These are phyloP conservation scores for Mongoloraphidia duomilia DNA, from an alignment of 2,888 invertebrate genomes.

Conservation along the genomic window DNA sequence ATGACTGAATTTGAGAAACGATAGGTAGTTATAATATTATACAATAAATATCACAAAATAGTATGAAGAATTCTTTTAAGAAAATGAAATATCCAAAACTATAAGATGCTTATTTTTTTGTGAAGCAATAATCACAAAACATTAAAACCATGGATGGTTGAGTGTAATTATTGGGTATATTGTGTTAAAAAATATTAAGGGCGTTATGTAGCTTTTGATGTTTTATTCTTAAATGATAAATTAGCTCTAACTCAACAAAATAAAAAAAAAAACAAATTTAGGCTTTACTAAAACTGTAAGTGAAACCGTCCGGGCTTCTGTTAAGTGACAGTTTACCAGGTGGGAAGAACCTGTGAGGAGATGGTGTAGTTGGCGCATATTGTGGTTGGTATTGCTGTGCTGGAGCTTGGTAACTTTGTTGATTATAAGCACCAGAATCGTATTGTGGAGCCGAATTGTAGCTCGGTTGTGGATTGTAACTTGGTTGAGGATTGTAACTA, in stretches of 20 bases:
- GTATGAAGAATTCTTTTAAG: no score
- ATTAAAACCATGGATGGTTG: no score
- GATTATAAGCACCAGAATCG: conserved; percentile 17
- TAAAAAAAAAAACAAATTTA: conserved; percentile 18
- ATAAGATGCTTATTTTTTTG: no score
- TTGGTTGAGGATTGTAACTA: conserved; percentile 21
- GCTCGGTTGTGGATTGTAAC: conserved; percentile 25
- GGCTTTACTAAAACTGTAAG: conserved; percentile 67
- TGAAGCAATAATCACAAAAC: no score
- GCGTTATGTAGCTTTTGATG: no score
- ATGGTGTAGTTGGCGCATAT: conserved; percentile 46
- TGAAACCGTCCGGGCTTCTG: conserved; percentile 77
- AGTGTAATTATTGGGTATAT: no score
- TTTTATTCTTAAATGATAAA: no score
- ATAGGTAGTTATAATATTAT: no score
- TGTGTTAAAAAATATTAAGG: no score
- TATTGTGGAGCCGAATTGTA: conserved; percentile 31
- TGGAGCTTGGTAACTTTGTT: conserved; percentile 18
- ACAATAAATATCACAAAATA: no score
- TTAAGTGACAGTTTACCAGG: conserved; percentile 76
- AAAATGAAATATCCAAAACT: no score
- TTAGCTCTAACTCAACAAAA: background rate
- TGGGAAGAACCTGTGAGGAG: conserved; percentile 64
- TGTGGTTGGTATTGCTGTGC: conserved; percentile 29
- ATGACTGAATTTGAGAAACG: no score